Base-by-base conservation (phyloP, 2,113 vertebrate genomes). In the Aspiorhynchus laticeps region DNA sequence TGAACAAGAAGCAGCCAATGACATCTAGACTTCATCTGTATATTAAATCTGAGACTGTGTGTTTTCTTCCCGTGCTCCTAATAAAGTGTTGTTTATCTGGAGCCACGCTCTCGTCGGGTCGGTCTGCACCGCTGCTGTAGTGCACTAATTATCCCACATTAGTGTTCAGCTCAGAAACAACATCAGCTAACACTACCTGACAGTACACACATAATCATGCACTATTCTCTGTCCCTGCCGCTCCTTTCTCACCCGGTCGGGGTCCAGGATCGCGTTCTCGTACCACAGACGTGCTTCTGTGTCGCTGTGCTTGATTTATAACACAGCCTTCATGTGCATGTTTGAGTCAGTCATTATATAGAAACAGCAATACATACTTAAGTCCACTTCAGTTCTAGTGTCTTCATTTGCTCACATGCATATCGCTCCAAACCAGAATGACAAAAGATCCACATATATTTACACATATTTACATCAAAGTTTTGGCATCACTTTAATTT, bases 51-150 rank as follows among this genome's bases (percentile, higher is more conserved):
- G 8, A 74, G 33, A 5, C 36, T 3, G 5, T 1, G 19, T 73
- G 71, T 41, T 48, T 78, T 78, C 48, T 53, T 78, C 76, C 76
- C 53, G 26, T 19, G 48, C 76, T 31, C 74, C 28, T 78, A 78
- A 78, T 78, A 3, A 33, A 53, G 74, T 48, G 76, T 28, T 53
- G 31, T 75, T 53, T 24, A 53, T 7, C 76, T 78, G 26, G 28
- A 78, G 48, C 28, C 46, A 78, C 17, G 74, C 19, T 1, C 21
- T 76, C n/a, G 2, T 11, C 10, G 41, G 5, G 17, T 51, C 43
- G 7, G 43, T 28, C 75, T 77, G 41, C 15, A 1, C 43, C 43
- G 43, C 46, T 11, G 46, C 7, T 59, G 56, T 10, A 59, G 56
- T 61, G 56, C 56, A 61, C 56, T 53, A 33, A 78, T 78, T 53